Evolutionary conservation across 2,797 vertebrate genomes (phyloP).

Genomic region (Typhlichthys subterraneus): DNA sequence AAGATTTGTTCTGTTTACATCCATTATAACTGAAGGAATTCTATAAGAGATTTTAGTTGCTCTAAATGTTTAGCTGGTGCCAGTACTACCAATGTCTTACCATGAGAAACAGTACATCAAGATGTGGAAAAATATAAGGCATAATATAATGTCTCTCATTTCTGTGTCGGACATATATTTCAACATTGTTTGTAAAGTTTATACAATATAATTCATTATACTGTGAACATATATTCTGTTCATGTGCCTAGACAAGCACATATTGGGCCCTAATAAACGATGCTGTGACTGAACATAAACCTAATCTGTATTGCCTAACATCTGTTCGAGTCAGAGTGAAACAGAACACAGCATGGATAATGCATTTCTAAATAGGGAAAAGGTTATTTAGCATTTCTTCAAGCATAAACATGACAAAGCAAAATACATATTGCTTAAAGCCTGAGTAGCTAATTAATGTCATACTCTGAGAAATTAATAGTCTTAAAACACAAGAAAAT

Average conservation of each 20-base stretch:
- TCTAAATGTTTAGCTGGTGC: not conserved
- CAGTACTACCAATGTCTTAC: not conserved
- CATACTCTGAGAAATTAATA: not conserved
- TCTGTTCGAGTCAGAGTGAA: conserved; percentile 6
- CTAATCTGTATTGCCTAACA: not conserved
- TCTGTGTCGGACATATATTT: not conserved
- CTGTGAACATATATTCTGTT: not conserved
- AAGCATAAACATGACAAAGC: conserved; percentile 1
- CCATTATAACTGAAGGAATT: no score
- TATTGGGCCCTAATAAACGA: not conserved
- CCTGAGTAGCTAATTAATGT: not conserved
- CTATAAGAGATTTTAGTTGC: no score
- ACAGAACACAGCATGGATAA: not conserved
- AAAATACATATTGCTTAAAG: not conserved
- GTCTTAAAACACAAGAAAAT: not conserved
- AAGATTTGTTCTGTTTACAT: no score
- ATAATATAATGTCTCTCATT: not conserved
- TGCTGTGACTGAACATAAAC: not conserved
- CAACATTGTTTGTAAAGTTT: not conserved
- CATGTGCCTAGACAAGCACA: not conserved
- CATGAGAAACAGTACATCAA: not conserved
- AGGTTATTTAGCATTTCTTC: conserved; percentile 2
- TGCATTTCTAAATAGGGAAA: not conserved
- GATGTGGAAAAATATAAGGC: not conserved
- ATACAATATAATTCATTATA: not conserved